Percentiles rank a stretch among this genome's conserved stretches.
These are phyloP conservation scores for Synanthedon tipuliformis DNA, from an alignment of 2,888 invertebrate species.

Conservation along the genomic window DNA sequence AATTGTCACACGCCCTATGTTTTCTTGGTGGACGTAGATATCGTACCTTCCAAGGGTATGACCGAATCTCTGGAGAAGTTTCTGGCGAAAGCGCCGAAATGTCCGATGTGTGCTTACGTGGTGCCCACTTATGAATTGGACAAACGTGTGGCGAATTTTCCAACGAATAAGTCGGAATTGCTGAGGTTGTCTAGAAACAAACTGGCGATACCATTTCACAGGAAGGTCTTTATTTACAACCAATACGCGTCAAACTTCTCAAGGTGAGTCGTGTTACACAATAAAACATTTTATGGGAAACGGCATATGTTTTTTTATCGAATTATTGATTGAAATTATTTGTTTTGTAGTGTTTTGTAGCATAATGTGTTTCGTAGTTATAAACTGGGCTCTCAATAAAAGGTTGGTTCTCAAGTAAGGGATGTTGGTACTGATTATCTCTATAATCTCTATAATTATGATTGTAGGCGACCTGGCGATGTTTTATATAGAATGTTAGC, in stretches of 20 bases:
- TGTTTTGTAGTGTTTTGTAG: no score
- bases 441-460: no score
- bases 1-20: constrained; percentile 85
- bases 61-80: constrained; percentile 78
- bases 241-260: constrained; percentile 93
- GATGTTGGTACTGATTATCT: no score
- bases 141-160: constrained; percentile 78
- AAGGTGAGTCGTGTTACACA: constrained; percentile 60
- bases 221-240: constrained; percentile 92
- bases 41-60: constrained; percentile 83
- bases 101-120: constrained; percentile 83
- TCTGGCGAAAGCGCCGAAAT: constrained; percentile 69
- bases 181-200: constrained; percentile 81
- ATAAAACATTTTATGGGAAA: no score
- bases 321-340: no score
- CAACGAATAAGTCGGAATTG: constrained; percentile 83
- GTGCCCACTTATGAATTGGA: constrained; percentile 92
- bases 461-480: no score
- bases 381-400: no score
- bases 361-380: no score
- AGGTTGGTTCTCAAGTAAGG: no score
- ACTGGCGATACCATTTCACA: constrained; percentile 88
- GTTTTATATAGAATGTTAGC: no score
- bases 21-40: constrained; percentile 89
- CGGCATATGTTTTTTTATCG: no score